Percentiles rank a stretch among this genome's conserved stretches.
phyloP scores from a whole-genome alignment of 2,888 invertebrate genomes.

The Silvanus unidentatus region DNA sequence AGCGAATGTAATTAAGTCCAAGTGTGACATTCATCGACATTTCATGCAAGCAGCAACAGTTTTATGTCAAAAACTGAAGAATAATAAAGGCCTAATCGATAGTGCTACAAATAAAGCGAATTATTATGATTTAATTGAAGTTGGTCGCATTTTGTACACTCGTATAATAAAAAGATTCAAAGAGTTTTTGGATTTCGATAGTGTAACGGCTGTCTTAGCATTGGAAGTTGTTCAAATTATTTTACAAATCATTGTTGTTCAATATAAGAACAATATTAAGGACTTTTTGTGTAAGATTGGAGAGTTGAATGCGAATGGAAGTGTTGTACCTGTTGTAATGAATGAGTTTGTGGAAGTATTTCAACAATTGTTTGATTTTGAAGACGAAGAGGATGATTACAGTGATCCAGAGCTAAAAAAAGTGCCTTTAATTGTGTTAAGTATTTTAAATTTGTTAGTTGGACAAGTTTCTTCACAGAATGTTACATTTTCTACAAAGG shows the following conservation, averaged over 20 bases:
- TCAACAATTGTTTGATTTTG: slow-evolving; percentile 37
- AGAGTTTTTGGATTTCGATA: slow-evolving; percentile 54
- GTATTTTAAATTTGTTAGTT: slow-evolving; percentile 31
- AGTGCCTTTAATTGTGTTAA: slow-evolving; percentile 31
- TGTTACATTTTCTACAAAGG: slow-evolving; percentile 30
- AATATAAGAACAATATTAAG: slow-evolving; percentile 41
- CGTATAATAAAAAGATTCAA: slow-evolving; percentile 50
- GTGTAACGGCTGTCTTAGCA: slow-evolving; percentile 50
- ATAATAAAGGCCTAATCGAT: slow-evolving; percentile 35
- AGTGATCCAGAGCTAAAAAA: slow-evolving; percentile 40
- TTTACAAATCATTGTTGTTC: slow-evolving; percentile 39
- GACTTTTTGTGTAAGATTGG: slow-evolving; percentile 43
- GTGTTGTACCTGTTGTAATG: slow-evolving; percentile 2
- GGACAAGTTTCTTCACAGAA: slow-evolving; percentile 28
- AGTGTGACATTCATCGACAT: slow-evolving; percentile 55
- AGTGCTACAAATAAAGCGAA: slow-evolving; percentile 30
- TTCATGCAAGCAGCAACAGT: slow-evolving; percentile 47
- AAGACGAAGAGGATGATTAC: slow-evolving; percentile 34
- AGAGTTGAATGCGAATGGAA: neutral
- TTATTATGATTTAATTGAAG: slow-evolving; percentile 38
- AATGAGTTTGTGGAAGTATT: slow-evolving; percentile 31
- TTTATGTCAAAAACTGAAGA: slow-evolving; percentile 42
- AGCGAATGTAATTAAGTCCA: slow-evolving; percentile 48
- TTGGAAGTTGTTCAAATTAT: slow-evolving; percentile 55
- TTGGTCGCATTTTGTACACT: slow-evolving; percentile 42